Evolutionary conservation across 2,888 invertebrate species (phyloP), one percentile per base, ranked within the genome.

Genomic region (Drosophila kuntzei): DNA sequence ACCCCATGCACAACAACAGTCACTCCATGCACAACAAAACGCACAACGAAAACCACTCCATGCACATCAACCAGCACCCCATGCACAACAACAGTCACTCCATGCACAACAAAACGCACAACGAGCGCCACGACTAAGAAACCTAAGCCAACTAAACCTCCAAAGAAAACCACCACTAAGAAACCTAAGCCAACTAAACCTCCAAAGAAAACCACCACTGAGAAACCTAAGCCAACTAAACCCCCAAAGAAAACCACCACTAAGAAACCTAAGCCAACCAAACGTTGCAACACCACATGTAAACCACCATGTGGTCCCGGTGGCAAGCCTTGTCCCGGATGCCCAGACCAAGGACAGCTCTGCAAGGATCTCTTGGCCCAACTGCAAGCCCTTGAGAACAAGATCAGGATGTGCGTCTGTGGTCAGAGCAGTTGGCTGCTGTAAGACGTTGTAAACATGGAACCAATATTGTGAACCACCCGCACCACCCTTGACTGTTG

Each of bases 241-340:
- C 25, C 16, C 8, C 2, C 3, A 25, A 2, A 9, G 8, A 39
- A 12, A 8, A 11, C 51, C 11, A 25, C 22, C 12, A 47, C 3
- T 16, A 9, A 2, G 3, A 14, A 16, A 11, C 2, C 3, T 6
- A 39, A 12, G 12, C 6, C 51, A 14, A 7, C 12, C 7, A 20
- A 11, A 25, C 7, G 14, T 14, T n/a, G 25, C 12, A 25, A n/a
- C 2, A 12, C 25, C 25, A 11, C 27, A 2, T 2, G 25, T 7
- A 44, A 2, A 8, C 2, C 43, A 25, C 36, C 16, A 29, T 43
- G 54, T 32, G 54, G 54, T 32, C 43, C 54, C 7, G 54, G 54
- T 5, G 54, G 54, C 4, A 41, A 25, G 14, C 3, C 12, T 14
- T 55, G 54, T 14, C 16, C 32, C 14, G 54, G 20, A 2, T 55